Evolutionary conservation across 2,888 invertebrate species (phyloP), one percentile per base, ranked within the genome.

Genomic region (Elysia crispata): DNA sequence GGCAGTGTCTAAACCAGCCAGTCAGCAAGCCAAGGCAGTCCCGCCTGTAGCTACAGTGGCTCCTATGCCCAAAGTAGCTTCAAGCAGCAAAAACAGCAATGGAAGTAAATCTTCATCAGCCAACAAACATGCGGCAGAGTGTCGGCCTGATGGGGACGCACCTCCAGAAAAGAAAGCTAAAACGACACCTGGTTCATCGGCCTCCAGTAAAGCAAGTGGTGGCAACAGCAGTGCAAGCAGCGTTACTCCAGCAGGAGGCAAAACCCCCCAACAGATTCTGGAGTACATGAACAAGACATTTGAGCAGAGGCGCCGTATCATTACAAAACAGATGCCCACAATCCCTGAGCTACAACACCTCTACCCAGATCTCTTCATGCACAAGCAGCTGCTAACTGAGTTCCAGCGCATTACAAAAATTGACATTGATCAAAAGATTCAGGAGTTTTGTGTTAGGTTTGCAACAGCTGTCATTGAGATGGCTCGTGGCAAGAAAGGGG

Each of bases 351-450:
- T 90, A 25, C 87, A 86, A 77, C 86, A 88, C 57, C 86, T 85
- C 30, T 90, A 88, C 79, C 89, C 89, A 11, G 85, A 88, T 33
- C 82, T 90, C 33, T 90, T 90, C 81, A 84, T 85, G n/a, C 88
- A 87, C 69, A 85, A 88, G 62, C 88, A 90, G 73, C 86, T 90
- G 76, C 83, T 89, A 81, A 80, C 85, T 25, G 89, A 90, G 69
- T 90, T 90, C 83, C 87, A 88, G 79, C 82, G 89, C 62, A 88
- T 90, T 28, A 87, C 88, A 33, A 85, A 87, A 33, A 85, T 90
- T 76, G 89, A 90, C 78, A 86, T 90, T 69, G 89, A 90, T 77
- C 88, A 89, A 74, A 86, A 88, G 31, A 85, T 90, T 49, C 89
- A 89, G 78, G 88, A 88, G 76, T 90, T 89, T 78, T 90, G 89